Evolutionary conservation across 2,113 vertebrate genomes (phyloP).

Genomic region (Dunckerocampus dactyliophorus): DNA sequence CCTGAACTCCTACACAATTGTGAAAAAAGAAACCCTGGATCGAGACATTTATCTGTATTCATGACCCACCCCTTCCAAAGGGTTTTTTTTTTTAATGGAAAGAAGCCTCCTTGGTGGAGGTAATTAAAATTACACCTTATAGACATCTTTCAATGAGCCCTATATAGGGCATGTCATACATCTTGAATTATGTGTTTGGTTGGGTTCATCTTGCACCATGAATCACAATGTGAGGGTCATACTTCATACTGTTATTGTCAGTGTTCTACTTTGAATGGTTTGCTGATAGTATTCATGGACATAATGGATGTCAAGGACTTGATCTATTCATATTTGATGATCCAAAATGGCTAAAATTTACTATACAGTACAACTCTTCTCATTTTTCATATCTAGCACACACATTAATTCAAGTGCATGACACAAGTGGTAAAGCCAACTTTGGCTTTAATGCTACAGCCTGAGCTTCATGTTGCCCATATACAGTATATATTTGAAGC

Average conservation of each 20-base stretch:
- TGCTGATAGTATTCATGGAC: slow-evolving; percentile 30
- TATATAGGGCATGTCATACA: slow-evolving; percentile 20
- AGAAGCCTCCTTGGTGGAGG: neutral
- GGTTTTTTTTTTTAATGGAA: neutral
- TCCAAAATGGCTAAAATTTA: slow-evolving; percentile 27
- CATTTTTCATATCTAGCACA: neutral
- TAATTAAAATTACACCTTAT: neutral
- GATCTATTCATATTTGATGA: slow-evolving; percentile 26
- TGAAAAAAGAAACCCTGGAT: slow-evolving; percentile 36
- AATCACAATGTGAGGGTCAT: slow-evolving; percentile 34
- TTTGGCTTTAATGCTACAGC: neutral
- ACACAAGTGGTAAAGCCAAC: slow-evolving; percentile 3
- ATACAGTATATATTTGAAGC: neutral
- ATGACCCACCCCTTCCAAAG: neutral
- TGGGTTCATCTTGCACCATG: slow-evolving; percentile 50
- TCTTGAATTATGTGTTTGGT: slow-evolving; percentile 12
- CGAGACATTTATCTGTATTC: neutral
- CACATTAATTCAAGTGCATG: slow-evolving; percentile 7
- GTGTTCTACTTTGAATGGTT: slow-evolving; percentile 38
- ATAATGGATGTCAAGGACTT: slow-evolving; percentile 24
- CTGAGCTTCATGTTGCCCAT: neutral
- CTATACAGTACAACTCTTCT: slow-evolving; percentile 4
- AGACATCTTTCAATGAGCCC: slow-evolving; percentile 52
- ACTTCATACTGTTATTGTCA: slow-evolving; percentile 24
- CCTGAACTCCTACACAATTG: slow-evolving; percentile 19